phyloP scores from a whole-genome alignment of 1,140 invertebrate genomes.

The Ceratosolen solmsi region DNA sequence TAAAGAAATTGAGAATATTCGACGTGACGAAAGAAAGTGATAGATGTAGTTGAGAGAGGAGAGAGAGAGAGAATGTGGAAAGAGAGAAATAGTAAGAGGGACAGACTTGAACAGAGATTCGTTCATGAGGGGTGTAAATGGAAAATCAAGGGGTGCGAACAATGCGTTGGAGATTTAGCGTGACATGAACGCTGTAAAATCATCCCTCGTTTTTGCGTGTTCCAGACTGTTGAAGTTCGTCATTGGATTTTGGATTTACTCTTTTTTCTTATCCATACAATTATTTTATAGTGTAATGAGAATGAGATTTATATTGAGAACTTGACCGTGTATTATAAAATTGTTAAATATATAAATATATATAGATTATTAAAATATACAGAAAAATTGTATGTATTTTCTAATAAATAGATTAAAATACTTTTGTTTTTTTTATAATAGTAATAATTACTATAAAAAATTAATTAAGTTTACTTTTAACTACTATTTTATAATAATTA shows the following conservation, averaged over 20 bases:
- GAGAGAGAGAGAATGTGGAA: constrained; percentile 7
- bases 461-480: background rate
- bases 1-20: constrained; percentile 32
- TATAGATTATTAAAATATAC: too few relatives aligned
- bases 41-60: background rate
- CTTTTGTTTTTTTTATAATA: too few relatives aligned
- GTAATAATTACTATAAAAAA: too few relatives aligned
- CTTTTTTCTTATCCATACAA: background rate
- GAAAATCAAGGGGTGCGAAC: constrained; percentile 67
- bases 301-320: constrained; percentile 14
- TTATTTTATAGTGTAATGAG: background rate
- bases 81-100: constrained; percentile 41
- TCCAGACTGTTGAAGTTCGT: constrained; percentile 43
- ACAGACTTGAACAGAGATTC: constrained; percentile 50
- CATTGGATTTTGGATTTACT: constrained; percentile 52
- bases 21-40: constrained; percentile 12
- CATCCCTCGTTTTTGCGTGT: constrained; percentile 47
- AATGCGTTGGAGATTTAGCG: constrained; percentile 67
- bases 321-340: background rate
- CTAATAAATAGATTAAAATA: too few relatives aligned
- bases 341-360: too few relatives aligned
- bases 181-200: constrained; percentile 64
- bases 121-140: constrained; percentile 60
- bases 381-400: too few relatives aligned
- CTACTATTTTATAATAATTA: background rate